Conservation (phyloP, 2,797 vertebrate species). For the Gambelia wislizenii region DNA sequence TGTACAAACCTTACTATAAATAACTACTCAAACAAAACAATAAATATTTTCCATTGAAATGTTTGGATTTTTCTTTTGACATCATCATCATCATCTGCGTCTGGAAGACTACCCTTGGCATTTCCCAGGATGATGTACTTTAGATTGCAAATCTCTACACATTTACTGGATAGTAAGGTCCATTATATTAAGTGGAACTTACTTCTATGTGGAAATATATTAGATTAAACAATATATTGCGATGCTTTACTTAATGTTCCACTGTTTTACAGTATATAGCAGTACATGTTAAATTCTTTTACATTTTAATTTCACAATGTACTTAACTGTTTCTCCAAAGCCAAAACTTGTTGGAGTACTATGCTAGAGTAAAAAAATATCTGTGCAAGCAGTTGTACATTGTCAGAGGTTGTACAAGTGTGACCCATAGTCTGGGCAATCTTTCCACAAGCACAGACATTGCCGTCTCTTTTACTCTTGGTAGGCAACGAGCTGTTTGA, state of each 20-base stretch:
- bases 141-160: neutral
- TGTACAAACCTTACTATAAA: constrained; percentile 84
- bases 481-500: too few species aligned
- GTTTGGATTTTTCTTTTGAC: neutral
- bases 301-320: neutral
- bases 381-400: too few species aligned
- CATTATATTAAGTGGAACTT: neutral
- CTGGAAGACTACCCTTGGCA: constrained; percentile 47
- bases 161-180: neutral
- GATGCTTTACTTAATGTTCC: neutral
- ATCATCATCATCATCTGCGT: constrained; percentile 32
- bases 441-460: too few species aligned
- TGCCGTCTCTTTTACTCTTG: too few species aligned
- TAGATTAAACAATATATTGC: too few species aligned
- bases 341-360: too few species aligned
- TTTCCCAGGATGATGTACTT: neutral
- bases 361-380: too few species aligned
- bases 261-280: neutral
- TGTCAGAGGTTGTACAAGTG: too few species aligned
- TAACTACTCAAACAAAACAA: constrained; percentile 78
- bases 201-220: neutral
- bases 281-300: neutral
- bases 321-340: too few species aligned
- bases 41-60: constrained; percentile 86
- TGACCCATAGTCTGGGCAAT: too few species aligned